phyloP scores from a whole-genome alignment of 1,140 invertebrate species.

The Holotrichia oblita region DNA sequence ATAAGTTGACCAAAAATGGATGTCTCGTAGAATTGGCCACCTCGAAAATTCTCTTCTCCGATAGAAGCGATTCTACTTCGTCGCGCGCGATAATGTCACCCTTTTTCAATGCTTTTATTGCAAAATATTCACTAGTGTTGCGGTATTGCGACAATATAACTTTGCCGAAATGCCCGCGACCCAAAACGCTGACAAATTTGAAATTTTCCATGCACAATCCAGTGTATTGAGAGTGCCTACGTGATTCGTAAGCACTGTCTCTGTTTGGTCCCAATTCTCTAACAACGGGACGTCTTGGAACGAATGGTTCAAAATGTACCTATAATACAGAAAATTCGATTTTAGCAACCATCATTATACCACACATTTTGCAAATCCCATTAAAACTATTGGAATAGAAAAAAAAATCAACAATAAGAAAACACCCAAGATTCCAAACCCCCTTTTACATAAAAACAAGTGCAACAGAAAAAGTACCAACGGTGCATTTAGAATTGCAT shows the following conservation, averaged over 20 bases:
- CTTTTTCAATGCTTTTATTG: conserved; percentile 98
- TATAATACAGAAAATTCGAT: background rate
- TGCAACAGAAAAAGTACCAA: conserved; percentile 20
- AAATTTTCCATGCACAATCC: conserved; percentile 92
- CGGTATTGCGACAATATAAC: conserved; percentile 97
- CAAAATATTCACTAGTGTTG: conserved; percentile 93
- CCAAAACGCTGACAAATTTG: conserved; percentile 93
- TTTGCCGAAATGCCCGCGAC: conserved; percentile 99
- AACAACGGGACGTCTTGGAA: conserved; percentile 66
- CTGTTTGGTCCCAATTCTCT: conserved; percentile 65
- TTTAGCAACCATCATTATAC: background rate
- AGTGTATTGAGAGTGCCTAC: conserved; percentile 72
- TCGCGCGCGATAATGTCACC: conserved; percentile 98
- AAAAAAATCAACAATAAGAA: background rate
- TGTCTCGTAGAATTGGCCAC: conserved; percentile 96
- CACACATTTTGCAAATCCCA: too few relatives aligned
- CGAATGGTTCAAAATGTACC: conserved; percentile 41
- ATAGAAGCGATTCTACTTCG: conserved; percentile 97
- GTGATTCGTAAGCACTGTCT: conserved; percentile 77
- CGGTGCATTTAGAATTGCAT: conserved; percentile 49
- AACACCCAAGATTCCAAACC: background rate
- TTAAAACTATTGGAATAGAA: too few relatives aligned
- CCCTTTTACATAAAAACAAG: background rate
- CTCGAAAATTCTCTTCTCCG: conserved; percentile 99
- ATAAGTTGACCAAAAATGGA: conserved; percentile 98